Conservation (phyloP, 1,140 invertebrate species). For the Euglossa dilemma region DNA sequence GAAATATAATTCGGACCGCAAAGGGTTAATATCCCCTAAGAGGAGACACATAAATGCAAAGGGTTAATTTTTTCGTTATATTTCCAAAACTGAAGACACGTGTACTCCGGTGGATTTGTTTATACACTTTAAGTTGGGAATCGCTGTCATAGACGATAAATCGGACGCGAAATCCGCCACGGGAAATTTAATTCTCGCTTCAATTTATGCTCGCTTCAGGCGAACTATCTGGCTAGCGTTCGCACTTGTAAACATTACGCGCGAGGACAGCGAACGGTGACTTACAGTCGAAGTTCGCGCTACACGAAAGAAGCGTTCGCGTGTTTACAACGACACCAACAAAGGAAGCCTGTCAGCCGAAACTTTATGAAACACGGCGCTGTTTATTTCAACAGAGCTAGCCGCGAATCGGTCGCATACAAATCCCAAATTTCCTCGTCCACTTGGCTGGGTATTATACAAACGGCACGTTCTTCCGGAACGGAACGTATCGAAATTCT, state of each 20-base stretch:
- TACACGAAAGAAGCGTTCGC: slow-evolving; percentile 48
- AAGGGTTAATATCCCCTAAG: no score
- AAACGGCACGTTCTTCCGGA: no score
- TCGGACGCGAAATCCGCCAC: not conserved
- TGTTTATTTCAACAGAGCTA: slow-evolving; percentile 47
- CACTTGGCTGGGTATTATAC: no score
- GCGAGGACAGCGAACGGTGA: slow-evolving; percentile 47
- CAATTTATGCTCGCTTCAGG: slow-evolving; percentile 39
- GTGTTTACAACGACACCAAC: slow-evolving; percentile 53
- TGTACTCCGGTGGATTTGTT: no score
- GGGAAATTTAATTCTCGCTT: not conserved
- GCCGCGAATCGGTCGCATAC: not conserved
- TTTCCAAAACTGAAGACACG: no score
- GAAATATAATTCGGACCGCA: no score
- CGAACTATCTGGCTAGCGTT: slow-evolving; percentile 37
- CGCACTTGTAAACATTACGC: slow-evolving; percentile 45
- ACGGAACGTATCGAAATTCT: no score
- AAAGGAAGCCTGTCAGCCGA: slow-evolving; percentile 34
- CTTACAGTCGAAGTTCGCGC: slow-evolving; percentile 53
- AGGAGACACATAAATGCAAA: no score
- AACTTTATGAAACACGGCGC: slow-evolving; percentile 56
- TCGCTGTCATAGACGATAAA: not conserved
- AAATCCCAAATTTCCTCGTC: slow-evolving; percentile 3
- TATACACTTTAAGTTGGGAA: not conserved
- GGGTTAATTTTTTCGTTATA: no score